phyloP scores from a whole-genome alignment of 2,888 invertebrate species.

The Thecophora atra region DNA sequence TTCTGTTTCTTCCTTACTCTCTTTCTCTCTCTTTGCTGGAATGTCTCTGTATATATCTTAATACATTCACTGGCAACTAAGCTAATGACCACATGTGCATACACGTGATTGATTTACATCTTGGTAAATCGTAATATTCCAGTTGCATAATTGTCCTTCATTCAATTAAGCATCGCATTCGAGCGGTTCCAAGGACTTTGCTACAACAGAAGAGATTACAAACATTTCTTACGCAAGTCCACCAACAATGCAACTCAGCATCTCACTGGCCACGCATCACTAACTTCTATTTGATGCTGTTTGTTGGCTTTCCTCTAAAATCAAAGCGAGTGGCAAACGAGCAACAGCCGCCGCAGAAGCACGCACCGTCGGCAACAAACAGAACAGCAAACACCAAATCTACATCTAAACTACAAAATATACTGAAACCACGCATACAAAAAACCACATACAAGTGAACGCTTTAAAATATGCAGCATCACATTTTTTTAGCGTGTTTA shows the following conservation, averaged over 20 bases:
- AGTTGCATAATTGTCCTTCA: constrained; percentile 2
- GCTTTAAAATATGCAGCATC: constrained; percentile 1
- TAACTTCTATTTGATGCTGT: neutral
- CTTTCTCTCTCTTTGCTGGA: neutral
- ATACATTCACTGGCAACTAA: too few species aligned
- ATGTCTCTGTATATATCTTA: too few species aligned
- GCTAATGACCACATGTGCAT: too few species aligned
- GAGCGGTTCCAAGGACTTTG: neutral
- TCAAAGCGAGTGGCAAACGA: too few species aligned
- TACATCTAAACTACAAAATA: too few species aligned
- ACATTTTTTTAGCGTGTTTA: constrained; percentile 8
- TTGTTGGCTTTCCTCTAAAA: neutral
- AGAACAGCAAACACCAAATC: neutral
- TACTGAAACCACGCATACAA: neutral
- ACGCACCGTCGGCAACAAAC: neutral
- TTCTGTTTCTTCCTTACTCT: neutral
- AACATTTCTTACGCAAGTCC: neutral
- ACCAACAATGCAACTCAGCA: neutral
- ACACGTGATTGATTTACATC: too few species aligned
- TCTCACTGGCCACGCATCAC: constrained; percentile 1
- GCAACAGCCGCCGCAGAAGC: neutral
- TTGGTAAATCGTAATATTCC: too few species aligned
- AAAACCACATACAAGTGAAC: neutral
- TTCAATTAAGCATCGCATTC: constrained; percentile 2
- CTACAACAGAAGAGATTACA: constrained; percentile 1